Base-by-base conservation (phyloP, 2,797 vertebrate species). In the Peromyscus attwateri region DNA sequence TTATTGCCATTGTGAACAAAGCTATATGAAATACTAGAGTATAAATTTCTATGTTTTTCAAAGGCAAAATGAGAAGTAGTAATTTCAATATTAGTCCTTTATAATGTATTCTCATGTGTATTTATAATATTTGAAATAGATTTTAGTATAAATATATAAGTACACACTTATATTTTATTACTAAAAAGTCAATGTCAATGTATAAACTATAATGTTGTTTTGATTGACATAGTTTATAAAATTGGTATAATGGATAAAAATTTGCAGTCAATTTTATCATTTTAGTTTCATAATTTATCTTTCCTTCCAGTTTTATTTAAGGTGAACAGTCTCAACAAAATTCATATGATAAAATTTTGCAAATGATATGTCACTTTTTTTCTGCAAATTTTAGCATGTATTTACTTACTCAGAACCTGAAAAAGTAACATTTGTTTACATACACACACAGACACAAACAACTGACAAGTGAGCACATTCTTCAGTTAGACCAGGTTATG, bases 231-330 rank as follows among this genome's bases (percentile, higher is more conserved):
- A 82, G 81, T 43, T 80, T 76, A 89, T 52, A 89, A 95, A 92
- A 83, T 87, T 90, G 76, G 10, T n/a, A 76, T 87, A 87, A 68
- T 88, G 55, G 40, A 52, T 62, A 75, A 79, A 19, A 79, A 84
- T 13, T 13, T 82, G 14, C 5, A 94, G 34, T 64, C 23, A 94
- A 21, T 88, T 95, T 75, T 75, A 68, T 46, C 8, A 84, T 96
- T 95, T 89, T 94, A 95, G 55, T 17, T 91, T 79, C 14, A 68
- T 27, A 79, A 94, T 88, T 66, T 95, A 91, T 70, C 57, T 90
- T 57, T 81, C 73, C 82, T 79, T 73, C 75, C 21, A 87, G 2
- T 90, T 87, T 79, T 57, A 71, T 71, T 95, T 88, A 40, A 23
- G 16, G 43, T 82, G 55, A 62, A 87, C 14, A 52, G 46, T 52